Evolutionary conservation across 2,113 vertebrate genomes (phyloP), one percentile per base, ranked within the genome.

Genomic region (Excalfactoria chinensis): DNA sequence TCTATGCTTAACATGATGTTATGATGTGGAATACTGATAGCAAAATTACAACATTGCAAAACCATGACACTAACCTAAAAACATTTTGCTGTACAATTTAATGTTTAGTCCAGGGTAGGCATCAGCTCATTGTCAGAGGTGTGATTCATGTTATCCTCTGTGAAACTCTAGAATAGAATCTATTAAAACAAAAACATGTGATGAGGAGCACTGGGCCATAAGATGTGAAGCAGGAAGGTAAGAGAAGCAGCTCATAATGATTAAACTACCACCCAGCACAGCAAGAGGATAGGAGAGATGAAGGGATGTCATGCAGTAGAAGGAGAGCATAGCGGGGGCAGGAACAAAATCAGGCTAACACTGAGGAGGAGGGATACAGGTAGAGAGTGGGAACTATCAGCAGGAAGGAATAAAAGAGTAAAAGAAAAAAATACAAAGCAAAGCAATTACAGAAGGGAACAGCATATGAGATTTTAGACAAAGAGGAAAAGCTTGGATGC

Each of bases 371-470:
- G 32, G 18, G 1, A 2, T n/a, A 55, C 67, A 4, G 46, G 62
- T n/a, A 87, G 32, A 48, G 7, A 74, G 12, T 9, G 6, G 6
- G 7, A 92, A 22, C 48, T 17, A 40, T 2, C 5, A 84, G 30
- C 2, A 25, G 28, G 10, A 56, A 70, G 59, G 22, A 35, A 70
- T 44, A 4, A 32, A 4, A 1, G 1, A 1, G 6, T 21, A 12
- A 3, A 32, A 68, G 30, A n/a, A 69, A 28, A 64, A 63, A 64
- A 6, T 3, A 2, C 8, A 46, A 46, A 46, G 46, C 20, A 15
- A 72, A 68, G 7, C 3, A 44, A 44, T 32, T 35, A 58, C 43
- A 22, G 9, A 51, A 81, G 77, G 5, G 6, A 8, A 41, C 3
- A 34, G 4, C 40, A 66, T 23, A 53, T 1, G 30, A 19, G 4